These are phyloP conservation scores for Patiria miniata DNA, from an alignment of 35 echinoderm and acorn worm genomes.

Conservation along the genomic window DNA sequence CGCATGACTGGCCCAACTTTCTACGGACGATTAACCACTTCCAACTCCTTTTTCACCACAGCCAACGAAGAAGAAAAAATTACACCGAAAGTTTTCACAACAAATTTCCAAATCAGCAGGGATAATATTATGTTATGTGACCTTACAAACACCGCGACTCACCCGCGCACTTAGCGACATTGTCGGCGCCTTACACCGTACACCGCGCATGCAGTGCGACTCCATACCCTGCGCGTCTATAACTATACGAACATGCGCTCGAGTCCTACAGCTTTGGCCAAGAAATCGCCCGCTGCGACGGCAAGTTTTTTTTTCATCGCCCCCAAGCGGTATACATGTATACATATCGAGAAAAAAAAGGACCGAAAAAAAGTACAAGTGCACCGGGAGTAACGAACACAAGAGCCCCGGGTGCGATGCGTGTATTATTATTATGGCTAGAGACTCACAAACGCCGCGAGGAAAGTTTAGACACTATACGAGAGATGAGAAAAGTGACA, in stretches of 20 bases:
- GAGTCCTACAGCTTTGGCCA: too few species aligned
- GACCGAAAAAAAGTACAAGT: slow-evolving; percentile 12
- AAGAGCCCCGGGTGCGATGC: background rate
- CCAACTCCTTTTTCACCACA: background rate
- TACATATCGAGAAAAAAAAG: background rate
- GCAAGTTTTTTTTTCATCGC: too few species aligned
- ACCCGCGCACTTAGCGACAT: background rate
- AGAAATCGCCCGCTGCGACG: too few species aligned
- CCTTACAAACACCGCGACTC: slow-evolving; percentile 10
- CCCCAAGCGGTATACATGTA: too few species aligned
- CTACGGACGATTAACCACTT: slow-evolving; percentile 19
- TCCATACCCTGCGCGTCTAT: background rate
- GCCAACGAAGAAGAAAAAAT: background rate
- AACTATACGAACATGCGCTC: too few species aligned
- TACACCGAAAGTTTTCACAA: slow-evolving; percentile 22
- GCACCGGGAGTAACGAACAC: slow-evolving; percentile 13
- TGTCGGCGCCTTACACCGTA: background rate
- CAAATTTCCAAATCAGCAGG: background rate
- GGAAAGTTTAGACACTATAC: background rate
- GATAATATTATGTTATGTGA: slow-evolving; percentile 23
- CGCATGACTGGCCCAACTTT: background rate
- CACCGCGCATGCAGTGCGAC: background rate
- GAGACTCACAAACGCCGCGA: background rate
- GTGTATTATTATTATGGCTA: too few species aligned
- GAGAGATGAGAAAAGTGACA: too few species aligned